Base-by-base conservation (phyloP, 1,140 invertebrate species). In the Eubasilissa regina region DNA sequence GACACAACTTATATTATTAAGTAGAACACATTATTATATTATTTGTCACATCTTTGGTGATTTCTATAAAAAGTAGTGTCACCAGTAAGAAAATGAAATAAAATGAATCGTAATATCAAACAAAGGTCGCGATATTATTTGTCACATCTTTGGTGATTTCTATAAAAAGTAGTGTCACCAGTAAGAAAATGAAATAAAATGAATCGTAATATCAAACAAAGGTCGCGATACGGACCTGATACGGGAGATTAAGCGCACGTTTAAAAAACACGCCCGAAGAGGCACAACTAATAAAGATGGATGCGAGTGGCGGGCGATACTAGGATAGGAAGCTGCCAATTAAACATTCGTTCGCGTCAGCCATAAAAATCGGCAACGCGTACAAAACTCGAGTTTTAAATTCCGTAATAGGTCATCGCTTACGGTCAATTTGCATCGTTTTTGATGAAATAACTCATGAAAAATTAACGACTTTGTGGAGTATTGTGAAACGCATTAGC, bases 281-380 rank as follows among this genome's bases (percentile, higher is more conserved):
- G 44, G 43, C 64, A 8, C 43, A 45, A n/a, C 64, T 68, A 68
- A 68, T 68, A 68, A 68, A 68, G 64, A 68, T 3, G 17, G 62
- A 66, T 66, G 62, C 3, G 60, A 12, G 12, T 64, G 17, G 25
- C n/a, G 15, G 44, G 11, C 8, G 44, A 47, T 45, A 70, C 68
- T 73, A 55, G 68, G 68, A 73, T 73, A 55, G 68, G 68, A 73
- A 73, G 68, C 51, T 73, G 48, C 68, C 68, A 73, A 73, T 73
- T 73, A 73, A 51, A 51, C 53, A 73, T 73, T 73, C 68, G 68
- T 73, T 73, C 47, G 25, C 15, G 68, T 55, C 21, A 4, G 68
- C 48, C 51, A 55, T 73, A 53, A 73, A 73, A 73, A 73, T 53
- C 48, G 68, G 19, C 51, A 47, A 17, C 43, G 64, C 44, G 44